Evolutionary conservation across 2,888 invertebrate genomes (phyloP).

Genomic region (Homarus gammarus): DNA sequence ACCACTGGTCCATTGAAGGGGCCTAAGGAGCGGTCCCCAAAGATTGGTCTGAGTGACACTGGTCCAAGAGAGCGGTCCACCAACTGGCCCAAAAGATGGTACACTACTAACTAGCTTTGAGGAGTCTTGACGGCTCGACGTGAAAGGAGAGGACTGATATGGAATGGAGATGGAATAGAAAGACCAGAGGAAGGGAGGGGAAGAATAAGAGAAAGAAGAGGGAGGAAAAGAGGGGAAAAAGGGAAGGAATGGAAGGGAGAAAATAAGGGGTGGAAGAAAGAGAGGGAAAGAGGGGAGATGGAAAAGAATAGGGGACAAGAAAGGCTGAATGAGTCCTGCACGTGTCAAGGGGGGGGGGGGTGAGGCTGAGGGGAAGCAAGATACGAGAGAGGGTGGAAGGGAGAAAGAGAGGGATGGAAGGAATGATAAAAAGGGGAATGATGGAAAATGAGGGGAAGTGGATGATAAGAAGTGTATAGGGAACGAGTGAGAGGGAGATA

Average conservation of each 20-base stretch:
- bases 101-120: no score
- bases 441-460: background rate
- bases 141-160: no score
- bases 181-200: no score
- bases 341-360: no score
- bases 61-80: no score
- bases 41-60: no score
- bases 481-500: background rate
- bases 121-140: no score
- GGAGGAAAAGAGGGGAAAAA: background rate
- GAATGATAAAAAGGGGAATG: background rate
- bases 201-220: background rate
- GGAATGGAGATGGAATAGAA: no score
- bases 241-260: background rate
- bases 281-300: conserved; percentile 1
- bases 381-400: background rate
- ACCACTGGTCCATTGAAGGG: no score
- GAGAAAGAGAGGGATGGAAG: background rate
- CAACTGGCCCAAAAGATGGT: no score
- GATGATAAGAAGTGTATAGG: background rate
- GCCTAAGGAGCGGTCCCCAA: no score
- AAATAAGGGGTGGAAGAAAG: background rate
- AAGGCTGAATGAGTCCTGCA: background rate
- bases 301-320: background rate
- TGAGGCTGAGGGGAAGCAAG: background rate